A percentile compares a stretch with the other conserved stretches of the same genome.
These are phyloP conservation scores for Pararge aegeria DNA, from an alignment of 1,140 invertebrate genomes.

Conservation along the genomic window DNA sequence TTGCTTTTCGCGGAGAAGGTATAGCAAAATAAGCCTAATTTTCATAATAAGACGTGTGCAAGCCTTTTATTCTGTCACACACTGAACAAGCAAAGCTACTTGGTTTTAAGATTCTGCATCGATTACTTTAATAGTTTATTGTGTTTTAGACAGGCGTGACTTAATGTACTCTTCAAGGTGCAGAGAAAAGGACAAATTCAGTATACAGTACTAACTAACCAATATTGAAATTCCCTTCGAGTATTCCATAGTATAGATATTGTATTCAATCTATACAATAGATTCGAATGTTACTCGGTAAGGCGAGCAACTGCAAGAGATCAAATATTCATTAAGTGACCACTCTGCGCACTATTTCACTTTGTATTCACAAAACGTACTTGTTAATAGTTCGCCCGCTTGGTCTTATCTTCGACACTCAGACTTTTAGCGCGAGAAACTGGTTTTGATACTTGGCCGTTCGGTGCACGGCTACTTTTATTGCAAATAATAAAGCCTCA, in stretches of 20 bases:
- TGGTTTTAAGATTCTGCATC: too few relatives aligned
- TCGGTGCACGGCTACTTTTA: background rate
- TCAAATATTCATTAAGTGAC: constrained; percentile 74
- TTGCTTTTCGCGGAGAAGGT: too few relatives aligned
- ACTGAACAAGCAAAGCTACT: too few relatives aligned
- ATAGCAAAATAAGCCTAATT: too few relatives aligned
- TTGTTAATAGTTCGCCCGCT: constrained; percentile 68
- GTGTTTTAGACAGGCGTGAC: too few relatives aligned
- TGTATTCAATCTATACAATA: constrained; percentile 53
- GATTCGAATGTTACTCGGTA: constrained; percentile 51
- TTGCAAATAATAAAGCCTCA: too few relatives aligned
- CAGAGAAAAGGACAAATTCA: background rate
- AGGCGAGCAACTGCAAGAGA: constrained; percentile 53
- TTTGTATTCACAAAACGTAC: constrained; percentile 67
- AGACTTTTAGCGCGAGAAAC: constrained; percentile 42
- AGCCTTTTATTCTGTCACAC: too few relatives aligned
- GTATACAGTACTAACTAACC: background rate
- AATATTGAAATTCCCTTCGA: constrained; percentile 37
- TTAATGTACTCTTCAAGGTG: background rate
- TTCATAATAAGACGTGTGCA: too few relatives aligned
- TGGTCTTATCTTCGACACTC: constrained; percentile 67
- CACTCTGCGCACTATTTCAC: constrained; percentile 38
- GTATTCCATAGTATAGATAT: constrained; percentile 38
- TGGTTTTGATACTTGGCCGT: constrained; percentile 44
- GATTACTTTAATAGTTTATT: too few relatives aligned